A percentile compares a stretch with the other conserved stretches of the same genome.
Conservation (phyloP, 2,797 vertebrate species). For the Hydrophis major region DNA sequence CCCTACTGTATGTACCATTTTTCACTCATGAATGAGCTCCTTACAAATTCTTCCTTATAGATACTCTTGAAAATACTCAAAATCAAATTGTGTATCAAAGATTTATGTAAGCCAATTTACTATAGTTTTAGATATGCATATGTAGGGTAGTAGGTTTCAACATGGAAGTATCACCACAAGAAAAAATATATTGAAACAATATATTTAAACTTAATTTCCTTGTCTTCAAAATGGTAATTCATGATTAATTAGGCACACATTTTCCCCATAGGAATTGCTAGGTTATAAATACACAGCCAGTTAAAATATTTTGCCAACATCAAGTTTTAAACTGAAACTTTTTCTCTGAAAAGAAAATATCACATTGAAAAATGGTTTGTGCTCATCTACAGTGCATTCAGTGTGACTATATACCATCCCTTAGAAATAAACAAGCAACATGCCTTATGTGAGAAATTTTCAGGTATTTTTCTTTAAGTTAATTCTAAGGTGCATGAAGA, state of each 20-base stretch:
- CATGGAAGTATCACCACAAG: background rate
- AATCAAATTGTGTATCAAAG: background rate
- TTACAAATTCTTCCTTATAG: background rate
- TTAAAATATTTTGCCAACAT: slow-evolving; percentile 11
- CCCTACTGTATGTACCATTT: background rate
- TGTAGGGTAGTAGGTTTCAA: background rate
- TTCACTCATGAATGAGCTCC: background rate
- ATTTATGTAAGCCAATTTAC: background rate
- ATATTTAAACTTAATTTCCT: background rate
- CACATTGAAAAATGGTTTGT: background rate
- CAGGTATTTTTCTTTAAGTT: rapidly evolving
- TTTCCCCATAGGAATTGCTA: background rate
- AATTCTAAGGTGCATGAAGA: background rate
- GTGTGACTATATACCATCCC: background rate
- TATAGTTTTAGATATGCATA: background rate
- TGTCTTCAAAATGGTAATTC: background rate
- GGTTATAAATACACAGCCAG: background rate
- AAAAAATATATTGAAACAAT: background rate
- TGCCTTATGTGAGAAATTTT: background rate
- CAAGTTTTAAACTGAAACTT: background rate
- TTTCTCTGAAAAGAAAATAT: slow-evolving; percentile 11
- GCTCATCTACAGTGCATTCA: background rate
- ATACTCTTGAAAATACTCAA: background rate
- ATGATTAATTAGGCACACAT: background rate
- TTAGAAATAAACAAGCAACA: background rate